These are phyloP conservation scores for Parazoanthus atlanticus DNA, from an alignment of 92 coral and sea anemone species.

Conservation along the genomic window DNA sequence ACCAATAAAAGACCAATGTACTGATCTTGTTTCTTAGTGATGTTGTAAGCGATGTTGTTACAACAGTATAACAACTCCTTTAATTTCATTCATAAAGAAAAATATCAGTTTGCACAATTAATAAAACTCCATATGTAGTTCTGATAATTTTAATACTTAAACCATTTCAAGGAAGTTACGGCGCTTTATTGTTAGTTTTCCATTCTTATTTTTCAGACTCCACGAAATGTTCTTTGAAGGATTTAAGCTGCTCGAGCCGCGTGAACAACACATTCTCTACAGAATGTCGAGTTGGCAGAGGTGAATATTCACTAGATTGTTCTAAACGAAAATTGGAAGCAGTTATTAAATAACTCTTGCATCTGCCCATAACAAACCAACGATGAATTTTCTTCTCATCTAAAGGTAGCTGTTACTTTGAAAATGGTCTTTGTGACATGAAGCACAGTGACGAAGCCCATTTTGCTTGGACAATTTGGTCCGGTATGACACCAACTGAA, in stretches of 20 bases:
- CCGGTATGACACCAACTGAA: constrained; percentile 80
- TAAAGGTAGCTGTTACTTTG: constrained; percentile 61
- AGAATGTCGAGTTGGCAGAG: constrained; percentile 27
- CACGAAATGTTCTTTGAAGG: constrained; percentile 29
- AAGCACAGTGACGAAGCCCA: constrained; percentile 47
- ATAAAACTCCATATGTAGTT: too few species aligned
- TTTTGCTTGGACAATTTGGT: constrained; percentile 66
- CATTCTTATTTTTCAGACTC: neutral
- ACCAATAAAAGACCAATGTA: too few species aligned
- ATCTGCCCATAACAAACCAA: neutral
- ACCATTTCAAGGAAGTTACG: too few species aligned
- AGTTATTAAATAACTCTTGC: too few species aligned
- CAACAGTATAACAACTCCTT: too few species aligned
- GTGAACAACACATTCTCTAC: constrained; percentile 2
- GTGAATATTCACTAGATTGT: neutral
- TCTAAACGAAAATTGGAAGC: neutral
- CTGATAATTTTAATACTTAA: too few species aligned
- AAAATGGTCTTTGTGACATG: constrained; percentile 70
- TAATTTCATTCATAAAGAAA: too few species aligned
- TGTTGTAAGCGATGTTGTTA: too few species aligned
- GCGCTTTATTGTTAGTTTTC: too few species aligned
- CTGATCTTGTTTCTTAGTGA: too few species aligned
- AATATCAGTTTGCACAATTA: neutral
- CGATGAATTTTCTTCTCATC: neutral
- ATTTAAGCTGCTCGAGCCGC: constrained; percentile 29